These are phyloP conservation scores for Meghimatium bilineatum DNA, from an alignment of 2,888 invertebrate species.

Conservation along the genomic window DNA sequence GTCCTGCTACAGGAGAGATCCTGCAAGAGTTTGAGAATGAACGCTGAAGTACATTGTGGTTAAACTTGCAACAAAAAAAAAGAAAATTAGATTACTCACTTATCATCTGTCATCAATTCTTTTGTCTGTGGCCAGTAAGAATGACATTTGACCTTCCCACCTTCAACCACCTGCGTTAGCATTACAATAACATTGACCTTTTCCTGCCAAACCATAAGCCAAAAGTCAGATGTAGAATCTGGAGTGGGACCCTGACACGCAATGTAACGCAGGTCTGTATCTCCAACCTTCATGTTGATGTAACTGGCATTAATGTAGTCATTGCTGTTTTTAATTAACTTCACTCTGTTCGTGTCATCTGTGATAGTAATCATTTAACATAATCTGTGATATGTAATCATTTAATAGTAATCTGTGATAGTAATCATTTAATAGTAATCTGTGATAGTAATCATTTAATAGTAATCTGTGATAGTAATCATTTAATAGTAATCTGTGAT, in stretches of 20 bases:
- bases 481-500: too few relatives aligned
- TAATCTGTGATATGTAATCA: too few relatives aligned
- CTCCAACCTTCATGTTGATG: constrained; percentile 55
- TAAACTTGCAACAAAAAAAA: too few relatives aligned
- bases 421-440: too few relatives aligned
- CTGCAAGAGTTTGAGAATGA: too few relatives aligned
- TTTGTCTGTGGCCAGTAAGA: constrained; percentile 90
- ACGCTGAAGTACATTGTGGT: too few relatives aligned
- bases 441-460: too few relatives aligned
- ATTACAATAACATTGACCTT: constrained; percentile 88
- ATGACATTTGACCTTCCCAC: constrained; percentile 95
- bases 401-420: too few relatives aligned
- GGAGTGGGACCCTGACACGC: constrained; percentile 86
- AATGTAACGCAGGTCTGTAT: constrained; percentile 64
- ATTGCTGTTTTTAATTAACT: constrained; percentile 51
- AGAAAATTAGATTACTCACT: constrained; percentile 56
- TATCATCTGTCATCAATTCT: constrained; percentile 59
- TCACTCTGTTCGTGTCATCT: constrained; percentile 74
- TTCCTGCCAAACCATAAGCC: constrained; percentile 99
- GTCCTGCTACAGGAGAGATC: too few relatives aligned
- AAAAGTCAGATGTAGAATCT: constrained; percentile 94
- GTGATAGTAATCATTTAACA: constrained; percentile 36
- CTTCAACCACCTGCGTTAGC: constrained; percentile 92
- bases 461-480: neutral
- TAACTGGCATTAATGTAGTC: constrained; percentile 73